These are phyloP conservation scores for Callospermophilus lateralis DNA, from an alignment of 2,113 vertebrate genomes.

Conservation along the genomic window DNA sequence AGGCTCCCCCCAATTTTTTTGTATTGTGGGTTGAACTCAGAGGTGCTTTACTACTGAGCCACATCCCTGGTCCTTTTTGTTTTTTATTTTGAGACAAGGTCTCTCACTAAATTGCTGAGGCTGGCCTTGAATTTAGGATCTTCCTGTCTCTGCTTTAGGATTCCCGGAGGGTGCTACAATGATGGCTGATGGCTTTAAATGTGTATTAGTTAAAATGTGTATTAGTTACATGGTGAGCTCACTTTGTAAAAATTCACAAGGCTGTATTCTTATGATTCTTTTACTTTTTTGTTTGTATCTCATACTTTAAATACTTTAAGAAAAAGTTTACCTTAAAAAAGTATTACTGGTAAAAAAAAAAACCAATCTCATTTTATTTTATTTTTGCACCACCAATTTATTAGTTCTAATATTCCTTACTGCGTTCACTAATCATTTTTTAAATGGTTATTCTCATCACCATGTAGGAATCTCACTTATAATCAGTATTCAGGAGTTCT, in stretches of 20 bases:
- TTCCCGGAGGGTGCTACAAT: too few species aligned
- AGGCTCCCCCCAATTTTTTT: too few species aligned
- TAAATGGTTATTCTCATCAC: neutral
- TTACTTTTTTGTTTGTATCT: neutral
- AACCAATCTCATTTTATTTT: neutral
- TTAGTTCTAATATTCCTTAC: neutral
- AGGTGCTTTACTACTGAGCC: too few species aligned
- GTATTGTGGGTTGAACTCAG: too few species aligned
- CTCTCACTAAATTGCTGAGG: too few species aligned
- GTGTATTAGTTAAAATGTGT: too few species aligned
- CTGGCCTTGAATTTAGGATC: too few species aligned
- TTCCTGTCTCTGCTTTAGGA: too few species aligned
- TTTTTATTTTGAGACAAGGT: too few species aligned
- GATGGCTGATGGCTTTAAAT: too few species aligned
- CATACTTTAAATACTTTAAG: neutral
- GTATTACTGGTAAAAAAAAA: neutral
- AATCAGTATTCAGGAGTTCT: neutral
- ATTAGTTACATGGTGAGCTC: neutral
- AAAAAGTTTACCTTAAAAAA: conserved; percentile 34
- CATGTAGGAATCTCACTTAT: neutral
- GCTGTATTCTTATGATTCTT: neutral
- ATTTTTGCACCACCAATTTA: neutral
- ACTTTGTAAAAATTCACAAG: neutral
- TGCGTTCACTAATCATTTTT: neutral
- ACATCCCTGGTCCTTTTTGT: too few species aligned